Conservation (phyloP, 2,888 invertebrate species). For the Nomada fabriciana region DNA sequence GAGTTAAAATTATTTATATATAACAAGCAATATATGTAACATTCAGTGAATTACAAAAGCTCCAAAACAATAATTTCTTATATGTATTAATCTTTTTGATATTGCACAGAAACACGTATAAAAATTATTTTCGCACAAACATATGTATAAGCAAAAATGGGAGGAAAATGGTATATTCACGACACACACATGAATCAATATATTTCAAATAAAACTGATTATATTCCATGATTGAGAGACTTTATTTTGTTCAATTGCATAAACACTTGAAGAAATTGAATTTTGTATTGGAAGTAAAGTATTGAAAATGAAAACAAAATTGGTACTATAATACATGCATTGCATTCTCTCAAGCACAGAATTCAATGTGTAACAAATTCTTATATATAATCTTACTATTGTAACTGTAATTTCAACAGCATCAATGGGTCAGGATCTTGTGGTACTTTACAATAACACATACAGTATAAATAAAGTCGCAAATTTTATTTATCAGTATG, state of each 20-base stretch:
- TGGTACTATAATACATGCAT: background rate
- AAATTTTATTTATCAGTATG: conserved; percentile 69
- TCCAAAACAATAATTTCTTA: conserved; percentile 36
- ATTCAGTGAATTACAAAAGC: conserved; percentile 37
- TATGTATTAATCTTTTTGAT: conserved; percentile 27
- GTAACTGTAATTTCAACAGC: conserved; percentile 41
- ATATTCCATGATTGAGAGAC: conserved; percentile 55
- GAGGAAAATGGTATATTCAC: conserved; percentile 24
- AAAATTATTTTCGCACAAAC: conserved; percentile 39
- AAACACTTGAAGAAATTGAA: background rate
- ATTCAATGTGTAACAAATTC: conserved; percentile 36
- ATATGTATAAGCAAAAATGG: conserved; percentile 42
- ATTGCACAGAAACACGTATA: conserved; percentile 29
- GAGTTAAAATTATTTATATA: conserved; percentile 23
- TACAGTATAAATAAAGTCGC: conserved; percentile 69
- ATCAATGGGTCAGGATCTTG: conserved; percentile 63
- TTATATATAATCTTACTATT: conserved; percentile 46
- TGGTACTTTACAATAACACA: conserved; percentile 64
- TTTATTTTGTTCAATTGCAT: background rate
- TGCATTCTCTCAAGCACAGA: conserved; percentile 55
- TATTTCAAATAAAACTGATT: conserved; percentile 28
- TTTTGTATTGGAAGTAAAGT: background rate
- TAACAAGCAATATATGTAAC: conserved; percentile 34
- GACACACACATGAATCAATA: conserved; percentile 46
- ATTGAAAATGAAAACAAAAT: conserved; percentile 8